Evolutionary conservation across 2,797 vertebrate species (phyloP).

Genomic region (Girardinus metallicus): DNA sequence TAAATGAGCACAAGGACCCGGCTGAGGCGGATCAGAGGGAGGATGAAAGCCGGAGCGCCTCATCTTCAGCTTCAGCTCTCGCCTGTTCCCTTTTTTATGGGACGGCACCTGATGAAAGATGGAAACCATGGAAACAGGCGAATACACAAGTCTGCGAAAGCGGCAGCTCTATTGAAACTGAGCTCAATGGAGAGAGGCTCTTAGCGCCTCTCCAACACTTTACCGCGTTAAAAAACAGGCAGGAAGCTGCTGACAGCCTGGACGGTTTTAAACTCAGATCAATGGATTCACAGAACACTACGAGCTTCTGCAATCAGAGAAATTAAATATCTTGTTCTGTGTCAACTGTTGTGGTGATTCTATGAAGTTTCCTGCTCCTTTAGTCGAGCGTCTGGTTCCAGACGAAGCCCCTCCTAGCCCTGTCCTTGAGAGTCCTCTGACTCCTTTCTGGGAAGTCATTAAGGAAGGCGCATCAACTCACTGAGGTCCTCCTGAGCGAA

Average conservation of each 20-base stretch:
- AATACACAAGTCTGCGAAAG: constrained; percentile 71
- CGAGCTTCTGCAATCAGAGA: background rate
- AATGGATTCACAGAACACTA: background rate
- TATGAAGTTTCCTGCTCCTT: constrained; percentile 30
- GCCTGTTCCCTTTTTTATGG: constrained; percentile 56
- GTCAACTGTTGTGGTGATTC: constrained; percentile 9
- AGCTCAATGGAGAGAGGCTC: constrained; percentile 57
- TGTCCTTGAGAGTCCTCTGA: constrained; percentile 73
- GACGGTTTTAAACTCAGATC: constrained; percentile 25
- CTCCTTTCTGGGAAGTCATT: constrained; percentile 58
- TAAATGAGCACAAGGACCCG: constrained; percentile 24
- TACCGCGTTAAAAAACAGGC: constrained; percentile 26
- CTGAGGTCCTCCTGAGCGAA: constrained; percentile 33
- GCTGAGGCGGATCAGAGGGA: constrained; percentile 47
- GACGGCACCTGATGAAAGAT: constrained; percentile 77
- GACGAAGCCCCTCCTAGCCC: constrained; percentile 27
- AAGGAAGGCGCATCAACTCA: constrained; percentile 50
- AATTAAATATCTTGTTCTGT: background rate
- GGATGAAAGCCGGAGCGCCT: constrained; percentile 66
- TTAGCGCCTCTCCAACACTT: constrained; percentile 43
- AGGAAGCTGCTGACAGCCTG: constrained; percentile 18
- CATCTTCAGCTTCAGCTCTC: constrained; percentile 65
- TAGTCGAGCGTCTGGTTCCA: constrained; percentile 38
- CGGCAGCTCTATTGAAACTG: constrained; percentile 50
- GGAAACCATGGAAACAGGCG: constrained; percentile 83